phyloP scores from a whole-genome alignment of 2,797 vertebrate species.

The Sciurus carolinensis region DNA sequence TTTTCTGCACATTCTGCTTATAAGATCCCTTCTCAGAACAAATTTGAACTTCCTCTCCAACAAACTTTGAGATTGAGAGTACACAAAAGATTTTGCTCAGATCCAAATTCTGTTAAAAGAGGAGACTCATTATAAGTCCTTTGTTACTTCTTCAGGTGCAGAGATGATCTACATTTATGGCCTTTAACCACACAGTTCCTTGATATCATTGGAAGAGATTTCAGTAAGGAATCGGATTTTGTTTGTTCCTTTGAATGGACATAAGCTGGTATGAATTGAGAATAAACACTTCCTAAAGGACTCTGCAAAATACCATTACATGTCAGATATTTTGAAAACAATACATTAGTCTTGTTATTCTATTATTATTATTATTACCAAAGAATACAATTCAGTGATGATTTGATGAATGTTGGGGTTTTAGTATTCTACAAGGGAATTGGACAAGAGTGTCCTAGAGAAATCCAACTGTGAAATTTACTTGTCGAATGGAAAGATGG shows the following conservation, averaged over 20 bases:
- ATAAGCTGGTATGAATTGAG: background rate
- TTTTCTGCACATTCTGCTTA: background rate
- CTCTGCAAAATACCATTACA: background rate
- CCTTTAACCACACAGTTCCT: slow-evolving; percentile 42
- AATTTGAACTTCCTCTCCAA: background rate
- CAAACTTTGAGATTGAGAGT: background rate
- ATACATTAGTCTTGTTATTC: background rate
- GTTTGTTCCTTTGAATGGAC: slow-evolving; percentile 33
- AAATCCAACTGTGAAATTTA: background rate
- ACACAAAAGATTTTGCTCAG: background rate
- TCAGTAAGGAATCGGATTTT: background rate
- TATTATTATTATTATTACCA: background rate
- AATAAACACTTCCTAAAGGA: background rate
- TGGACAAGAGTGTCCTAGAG: background rate
- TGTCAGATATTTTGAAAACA: slow-evolving; percentile 2
- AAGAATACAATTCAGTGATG: background rate
- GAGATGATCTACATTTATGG: background rate
- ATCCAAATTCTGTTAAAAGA: slow-evolving; percentile 2
- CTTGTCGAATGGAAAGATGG: background rate
- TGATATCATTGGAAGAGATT: slow-evolving; percentile 12
- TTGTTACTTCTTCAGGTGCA: slow-evolving; percentile 15
- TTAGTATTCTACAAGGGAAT: background rate
- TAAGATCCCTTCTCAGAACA: background rate
- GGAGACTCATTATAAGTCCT: background rate
- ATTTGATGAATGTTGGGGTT: background rate